A percentile compares a stretch with the other conserved stretches of the same genome.
Conservation (phyloP, 2,113 vertebrate genomes). For the Canis aureus region DNA sequence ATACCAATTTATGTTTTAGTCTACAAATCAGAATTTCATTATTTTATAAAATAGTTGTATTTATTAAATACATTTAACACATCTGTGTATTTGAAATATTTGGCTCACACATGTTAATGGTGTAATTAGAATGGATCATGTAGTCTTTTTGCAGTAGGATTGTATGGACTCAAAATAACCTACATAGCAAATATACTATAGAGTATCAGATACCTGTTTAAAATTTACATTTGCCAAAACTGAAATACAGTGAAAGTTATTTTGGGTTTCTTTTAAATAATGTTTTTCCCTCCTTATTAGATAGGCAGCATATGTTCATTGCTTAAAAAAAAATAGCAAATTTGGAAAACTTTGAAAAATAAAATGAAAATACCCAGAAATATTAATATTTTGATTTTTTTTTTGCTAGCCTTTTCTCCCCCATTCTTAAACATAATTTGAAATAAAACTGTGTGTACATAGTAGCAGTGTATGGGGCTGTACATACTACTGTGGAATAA, state of each 20-base stretch:
- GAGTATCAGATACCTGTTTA: background rate
- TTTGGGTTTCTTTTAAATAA: slow-evolving; percentile 41
- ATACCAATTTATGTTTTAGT: slow-evolving; percentile 46
- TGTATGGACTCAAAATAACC: slow-evolving; percentile 80
- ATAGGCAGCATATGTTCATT: background rate
- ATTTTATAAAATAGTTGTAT: slow-evolving; percentile 75
- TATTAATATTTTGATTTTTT: slow-evolving; percentile 47
- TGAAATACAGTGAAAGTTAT: slow-evolving; percentile 14
- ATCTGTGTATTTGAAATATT: slow-evolving; percentile 78
- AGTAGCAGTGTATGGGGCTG: background rate
- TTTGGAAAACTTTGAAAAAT: slow-evolving; percentile 28
- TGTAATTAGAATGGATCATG: slow-evolving; percentile 83
- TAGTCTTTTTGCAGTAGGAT: slow-evolving; percentile 77
- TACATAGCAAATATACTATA: slow-evolving; percentile 70
- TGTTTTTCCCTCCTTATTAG: background rate
- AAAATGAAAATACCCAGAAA: slow-evolving; percentile 30
- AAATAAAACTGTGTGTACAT: slow-evolving; percentile 44
- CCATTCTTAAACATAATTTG: slow-evolving; percentile 31
- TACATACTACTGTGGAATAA: background rate
- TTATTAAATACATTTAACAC: slow-evolving; percentile 80
- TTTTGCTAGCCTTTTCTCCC: background rate
- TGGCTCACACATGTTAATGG: slow-evolving; percentile 74
- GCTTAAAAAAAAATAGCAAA: background rate
- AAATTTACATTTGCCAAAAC: slow-evolving; percentile 34
- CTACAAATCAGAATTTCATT: slow-evolving; percentile 62